Conservation (phyloP, 1,140 invertebrate species). For the Teleopsis dalmanni region DNA sequence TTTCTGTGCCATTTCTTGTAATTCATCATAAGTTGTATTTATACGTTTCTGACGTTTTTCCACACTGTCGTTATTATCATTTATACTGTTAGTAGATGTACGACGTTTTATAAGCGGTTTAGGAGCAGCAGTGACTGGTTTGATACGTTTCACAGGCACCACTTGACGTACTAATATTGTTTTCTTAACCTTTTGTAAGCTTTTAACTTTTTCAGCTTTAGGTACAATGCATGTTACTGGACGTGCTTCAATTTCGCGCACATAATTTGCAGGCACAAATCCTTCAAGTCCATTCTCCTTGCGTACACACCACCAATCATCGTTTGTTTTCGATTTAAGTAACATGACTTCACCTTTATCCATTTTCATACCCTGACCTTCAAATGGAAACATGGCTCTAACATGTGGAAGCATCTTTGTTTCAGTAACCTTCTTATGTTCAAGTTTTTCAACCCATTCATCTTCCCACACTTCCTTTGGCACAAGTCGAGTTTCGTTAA, state of each 20-base stretch:
- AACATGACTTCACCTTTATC: constrained; percentile 86
- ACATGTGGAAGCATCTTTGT: constrained; percentile 79
- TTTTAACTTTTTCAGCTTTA: constrained; percentile 73
- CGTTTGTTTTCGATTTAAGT: constrained; percentile 88
- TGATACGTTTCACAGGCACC: constrained; percentile 61
- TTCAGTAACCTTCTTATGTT: constrained; percentile 76
- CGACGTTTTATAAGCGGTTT: constrained; percentile 46
- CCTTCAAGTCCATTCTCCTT: constrained; percentile 87
- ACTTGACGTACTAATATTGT: constrained; percentile 81
- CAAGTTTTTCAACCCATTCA: constrained; percentile 75
- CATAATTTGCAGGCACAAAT: constrained; percentile 96
- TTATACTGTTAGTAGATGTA: constrained; percentile 31
- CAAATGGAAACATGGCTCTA: constrained; percentile 77
- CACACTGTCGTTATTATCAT: constrained; percentile 62
- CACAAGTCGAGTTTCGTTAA: constrained; percentile 68
- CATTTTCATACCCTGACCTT: constrained; percentile 88
- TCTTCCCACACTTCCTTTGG: constrained; percentile 89
- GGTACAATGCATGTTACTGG: constrained; percentile 69
- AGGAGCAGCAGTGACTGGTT: constrained; percentile 47
- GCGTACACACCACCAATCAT: constrained; percentile 97
- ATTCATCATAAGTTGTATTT: constrained; percentile 70
- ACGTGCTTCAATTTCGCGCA: constrained; percentile 85
- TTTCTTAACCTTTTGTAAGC: constrained; percentile 80
- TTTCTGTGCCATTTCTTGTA: constrained; percentile 69
- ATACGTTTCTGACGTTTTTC: constrained; percentile 74